Evolutionary conservation across 2,113 vertebrate species (phyloP), one percentile per base, ranked within the genome.

Genomic region (Pomatostomus ruficeps): DNA sequence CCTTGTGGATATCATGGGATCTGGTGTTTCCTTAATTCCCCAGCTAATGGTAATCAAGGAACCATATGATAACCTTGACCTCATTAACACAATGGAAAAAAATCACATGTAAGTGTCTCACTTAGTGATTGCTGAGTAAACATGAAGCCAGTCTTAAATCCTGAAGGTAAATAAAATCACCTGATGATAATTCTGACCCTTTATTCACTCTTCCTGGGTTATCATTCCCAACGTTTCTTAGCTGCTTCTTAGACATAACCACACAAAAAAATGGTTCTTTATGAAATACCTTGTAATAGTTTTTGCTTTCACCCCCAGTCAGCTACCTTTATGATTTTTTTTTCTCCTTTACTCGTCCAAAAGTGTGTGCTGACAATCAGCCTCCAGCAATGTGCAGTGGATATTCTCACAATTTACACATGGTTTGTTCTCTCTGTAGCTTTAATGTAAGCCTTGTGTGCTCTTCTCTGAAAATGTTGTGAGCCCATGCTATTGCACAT

Each of bases 1-100:
- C 72, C 96, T 94, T 43, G 19, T 95, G 96, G 71, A 81, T 91
- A 79, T 94, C 94, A 95, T 80, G 88, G 38, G 94, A 80, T 84
- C 59, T 36, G 79, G 54, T 19, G 29, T 63, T 80, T 59, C 86
- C 75, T 88, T 58, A 49, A 62, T 83, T 90, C 58, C 70, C 46
- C 4, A 2, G 46, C 46, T 43, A 85, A 96, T 83, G 58, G 43
- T 63, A 93, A 80, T 94, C 38, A 2, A 84, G 68, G 75, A 92
- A 55, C 75, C 91, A 84, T 88, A 86, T 88, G 91, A 92, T 70
- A 48, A 78, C 74, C 36, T 89, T 63, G 48, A 71, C n/a, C 95
- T 67, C 45, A 67, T 75, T 75, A 87, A 63, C 9, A 67, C 61
- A 82, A 46, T 45, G 29, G 43, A 74, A 87, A 83, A 91, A 82